Percentiles rank a stretch among this genome's conserved stretches.
phyloP scores from a whole-genome alignment of 2,113 vertebrate species.

The Limnothrissa miodon region DNA sequence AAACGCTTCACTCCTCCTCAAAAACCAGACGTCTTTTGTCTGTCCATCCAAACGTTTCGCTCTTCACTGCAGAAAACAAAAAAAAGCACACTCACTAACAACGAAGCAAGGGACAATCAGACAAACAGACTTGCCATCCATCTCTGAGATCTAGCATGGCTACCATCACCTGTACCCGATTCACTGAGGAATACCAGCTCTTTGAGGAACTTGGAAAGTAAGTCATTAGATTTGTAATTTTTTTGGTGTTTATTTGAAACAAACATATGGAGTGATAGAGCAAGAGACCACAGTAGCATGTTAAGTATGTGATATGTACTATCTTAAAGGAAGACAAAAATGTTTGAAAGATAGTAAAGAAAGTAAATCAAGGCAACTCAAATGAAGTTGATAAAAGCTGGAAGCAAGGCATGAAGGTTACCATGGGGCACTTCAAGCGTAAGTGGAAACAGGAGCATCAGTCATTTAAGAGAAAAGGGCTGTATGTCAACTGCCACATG shows the following conservation, averaged over 20 bases:
- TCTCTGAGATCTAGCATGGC: constrained; percentile 72
- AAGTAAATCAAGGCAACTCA: not conserved
- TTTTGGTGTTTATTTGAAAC: not conserved
- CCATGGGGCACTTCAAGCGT: not conserved
- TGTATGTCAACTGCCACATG: not conserved
- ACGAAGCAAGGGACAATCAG: not conserved
- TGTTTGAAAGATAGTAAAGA: not conserved
- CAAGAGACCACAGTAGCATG: not conserved
- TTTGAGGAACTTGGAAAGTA: constrained; percentile 93
- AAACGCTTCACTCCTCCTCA: constrained; percentile 6
- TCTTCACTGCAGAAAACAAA: not conserved
- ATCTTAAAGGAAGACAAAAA: not conserved
- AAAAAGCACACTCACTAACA: constrained; percentile 8
- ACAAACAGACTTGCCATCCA: constrained; percentile 5
- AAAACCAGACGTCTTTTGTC: constrained; percentile 23
- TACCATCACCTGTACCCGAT: constrained; percentile 88
- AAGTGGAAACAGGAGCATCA: not conserved
- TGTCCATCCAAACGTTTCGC: not conserved
- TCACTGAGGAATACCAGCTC: constrained; percentile 91
- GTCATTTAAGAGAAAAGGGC: not conserved
- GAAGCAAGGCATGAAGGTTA: not conserved
- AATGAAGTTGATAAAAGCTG: not conserved
- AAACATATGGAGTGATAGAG: not conserved
- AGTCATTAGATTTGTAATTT: constrained; percentile 59
- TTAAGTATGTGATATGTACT: not conserved